Base-by-base conservation (phyloP, 2,888 invertebrate species). In the Julus scanicus region DNA sequence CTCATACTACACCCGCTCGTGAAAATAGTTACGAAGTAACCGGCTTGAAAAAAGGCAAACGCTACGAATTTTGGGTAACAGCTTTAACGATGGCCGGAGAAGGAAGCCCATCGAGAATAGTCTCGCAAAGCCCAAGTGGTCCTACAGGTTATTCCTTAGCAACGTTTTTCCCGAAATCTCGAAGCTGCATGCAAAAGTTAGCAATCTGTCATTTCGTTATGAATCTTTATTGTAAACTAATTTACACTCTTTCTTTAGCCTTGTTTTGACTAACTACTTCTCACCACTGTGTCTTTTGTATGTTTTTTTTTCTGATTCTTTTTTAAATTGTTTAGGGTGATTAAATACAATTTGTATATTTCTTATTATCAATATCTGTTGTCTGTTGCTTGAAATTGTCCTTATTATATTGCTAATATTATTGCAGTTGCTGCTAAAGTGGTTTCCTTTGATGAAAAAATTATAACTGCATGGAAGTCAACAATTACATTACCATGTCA, bases 391-490 rank as follows among this genome's bases (percentile, higher is more conserved):
- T n/a, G n/a, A n/a, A n/a, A n/a, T n/a, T n/a, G n/a, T n/a, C n/a
- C n/a, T n/a, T n/a, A n/a, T n/a, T n/a, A n/a, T n/a, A n/a, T n/a
- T n/a, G n/a, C n/a, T n/a, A n/a, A n/a, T n/a, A n/a, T n/a, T n/a
- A n/a, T n/a, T n/a, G n/a, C n/a, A n/a, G 98, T 97, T 89, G 97
- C 98, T 85, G 98, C 98, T 1, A 97, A 97, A 92, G 98, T 98
- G 90, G 97, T 98, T 85, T 95, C 96, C 17, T 96, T 98, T 92
- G 96, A 90, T 5, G 86, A 86, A 17, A 89, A 90, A 13, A 90
- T 91, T 20, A 91, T 96, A 89, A 48, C 49, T 39, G 20, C 86
- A 17, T 86, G 86, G 86, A 96, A 97, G 92, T 97, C 97, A 93
- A 97, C 97, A 91, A 96, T 98, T 0, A 97, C 96, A 91, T 93